Conservation (phyloP, 2,888 invertebrate species). For the Ichneumoninae sp. region DNA sequence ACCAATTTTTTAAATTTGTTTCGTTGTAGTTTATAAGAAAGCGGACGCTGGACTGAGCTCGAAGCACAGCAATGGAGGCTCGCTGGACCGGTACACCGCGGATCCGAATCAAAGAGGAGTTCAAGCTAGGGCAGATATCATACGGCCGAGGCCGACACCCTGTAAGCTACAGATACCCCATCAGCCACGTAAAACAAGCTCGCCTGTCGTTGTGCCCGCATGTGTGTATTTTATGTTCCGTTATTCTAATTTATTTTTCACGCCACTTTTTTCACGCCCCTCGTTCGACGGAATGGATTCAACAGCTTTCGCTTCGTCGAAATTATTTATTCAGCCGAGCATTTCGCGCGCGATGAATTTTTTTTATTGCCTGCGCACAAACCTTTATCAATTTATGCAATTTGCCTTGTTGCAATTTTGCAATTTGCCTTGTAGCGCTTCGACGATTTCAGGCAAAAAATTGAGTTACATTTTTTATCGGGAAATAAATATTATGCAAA, state of each 20-base stretch:
- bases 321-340: not conserved
- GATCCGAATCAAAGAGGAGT: slow-evolving; percentile 91
- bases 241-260: slow-evolving; percentile 59
- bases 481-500: too few relatives aligned
- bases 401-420: too few relatives aligned
- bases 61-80: slow-evolving; percentile 84
- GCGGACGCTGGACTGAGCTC: slow-evolving; percentile 80
- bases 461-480: too few relatives aligned
- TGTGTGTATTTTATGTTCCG: slow-evolving; percentile 81
- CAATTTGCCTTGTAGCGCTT: too few relatives aligned
- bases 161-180: slow-evolving; percentile 85
- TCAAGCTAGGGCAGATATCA: slow-evolving; percentile 90
- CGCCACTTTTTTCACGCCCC: slow-evolving; percentile 27
- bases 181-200: slow-evolving; percentile 81
- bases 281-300: slow-evolving; percentile 1
- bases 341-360: not conserved
- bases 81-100: slow-evolving; percentile 90
- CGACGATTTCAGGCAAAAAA: too few relatives aligned
- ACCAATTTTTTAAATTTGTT: slow-evolving; percentile 71
- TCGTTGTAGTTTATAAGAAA: slow-evolving; percentile 83
- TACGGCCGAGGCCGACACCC: slow-evolving; percentile 89
- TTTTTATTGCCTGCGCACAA: not conserved
- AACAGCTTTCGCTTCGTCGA: not conserved
- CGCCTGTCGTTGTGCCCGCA: slow-evolving; percentile 82
- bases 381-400: too few relatives aligned